These are phyloP conservation scores for Numenius phaeopus DNA, from an alignment of 2,797 vertebrate genomes.

Conservation along the genomic window DNA sequence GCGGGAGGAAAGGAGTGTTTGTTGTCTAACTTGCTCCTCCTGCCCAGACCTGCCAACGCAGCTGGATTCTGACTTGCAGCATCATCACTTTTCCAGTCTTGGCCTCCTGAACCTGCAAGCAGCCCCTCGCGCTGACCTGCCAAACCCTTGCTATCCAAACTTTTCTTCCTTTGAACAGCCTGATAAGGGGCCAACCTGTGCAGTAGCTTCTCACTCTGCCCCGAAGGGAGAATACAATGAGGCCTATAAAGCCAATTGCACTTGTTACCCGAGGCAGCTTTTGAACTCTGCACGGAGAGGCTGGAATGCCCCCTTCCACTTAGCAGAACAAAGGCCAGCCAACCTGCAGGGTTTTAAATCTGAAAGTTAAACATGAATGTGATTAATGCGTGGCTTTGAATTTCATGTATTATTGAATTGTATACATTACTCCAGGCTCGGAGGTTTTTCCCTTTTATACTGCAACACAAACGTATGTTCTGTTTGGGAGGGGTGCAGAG, in stretches of 20 bases:
- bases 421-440: conserved; percentile 61
- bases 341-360: conserved; percentile 59
- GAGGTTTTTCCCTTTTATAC: conserved; percentile 60
- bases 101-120: conserved; percentile 13
- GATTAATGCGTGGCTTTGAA: conserved; percentile 74
- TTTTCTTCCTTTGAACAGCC: conserved; percentile 37
- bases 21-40: not conserved
- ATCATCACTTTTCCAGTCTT: conserved; percentile 31
- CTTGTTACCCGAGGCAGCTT: conserved; percentile 68
- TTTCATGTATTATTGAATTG: conserved; percentile 67
- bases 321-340: conserved; percentile 64
- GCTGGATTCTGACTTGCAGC: conserved; percentile 37
- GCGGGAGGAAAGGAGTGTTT: not conserved
- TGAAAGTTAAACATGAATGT: conserved; percentile 64
- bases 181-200: conserved; percentile 52
- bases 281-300: conserved; percentile 45
- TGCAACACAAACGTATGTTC: conserved; percentile 58
- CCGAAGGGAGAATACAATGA: conserved; percentile 7
- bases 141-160: conserved; percentile 41
- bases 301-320: conserved; percentile 69
- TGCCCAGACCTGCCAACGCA: conserved; percentile 27
- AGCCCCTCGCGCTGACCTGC: conserved; percentile 1
- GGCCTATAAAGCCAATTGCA: conserved; percentile 50
- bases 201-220: conserved; percentile 20
- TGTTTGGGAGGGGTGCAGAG: conserved; percentile 48